These are phyloP conservation scores for Zele albiditarsus DNA, from an alignment of 2,888 invertebrate species.

Conservation along the genomic window DNA sequence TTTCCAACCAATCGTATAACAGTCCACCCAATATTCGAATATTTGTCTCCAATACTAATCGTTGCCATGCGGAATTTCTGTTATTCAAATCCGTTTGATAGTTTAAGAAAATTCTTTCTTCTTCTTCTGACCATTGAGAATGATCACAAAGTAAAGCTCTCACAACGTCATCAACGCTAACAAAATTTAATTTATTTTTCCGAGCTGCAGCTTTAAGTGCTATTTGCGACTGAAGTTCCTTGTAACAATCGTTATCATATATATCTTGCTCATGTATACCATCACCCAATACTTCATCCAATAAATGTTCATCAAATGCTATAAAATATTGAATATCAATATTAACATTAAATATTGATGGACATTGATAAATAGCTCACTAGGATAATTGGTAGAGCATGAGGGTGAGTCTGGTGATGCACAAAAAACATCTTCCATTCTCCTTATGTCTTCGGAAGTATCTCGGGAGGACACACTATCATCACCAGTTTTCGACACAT, in stretches of 20 bases:
- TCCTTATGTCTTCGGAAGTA: constrained; percentile 61
- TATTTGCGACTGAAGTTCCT: constrained; percentile 74
- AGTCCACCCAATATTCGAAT: constrained; percentile 78
- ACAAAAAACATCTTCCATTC: constrained; percentile 64
- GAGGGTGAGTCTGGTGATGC: constrained; percentile 69
- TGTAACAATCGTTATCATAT: constrained; percentile 75
- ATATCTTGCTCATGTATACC: constrained; percentile 74
- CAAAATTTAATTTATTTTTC: constrained; percentile 56
- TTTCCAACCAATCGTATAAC: constrained; percentile 86
- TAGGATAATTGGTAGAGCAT: constrained; percentile 66
- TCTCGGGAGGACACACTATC: constrained; percentile 57
- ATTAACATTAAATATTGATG: not conserved
- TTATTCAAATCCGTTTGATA: constrained; percentile 78
- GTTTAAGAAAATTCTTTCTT: constrained; percentile 74
- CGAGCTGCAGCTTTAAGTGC: constrained; percentile 62
- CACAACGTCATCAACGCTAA: constrained; percentile 67
- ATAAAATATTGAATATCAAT: constrained; percentile 22
- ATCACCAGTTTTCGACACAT: constrained; percentile 46
- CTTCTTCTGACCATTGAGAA: constrained; percentile 75
- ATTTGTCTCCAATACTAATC: constrained; percentile 79
- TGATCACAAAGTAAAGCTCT: constrained; percentile 78
- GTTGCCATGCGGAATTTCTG: constrained; percentile 79
- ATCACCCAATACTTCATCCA: constrained; percentile 73
- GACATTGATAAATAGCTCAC: constrained; percentile 46
- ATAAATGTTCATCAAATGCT: constrained; percentile 69